Evolutionary conservation across 2,797 vertebrate genomes (phyloP), one percentile per base, ranked within the genome.

Genomic region (Lepilemur ruficaudatus): DNA sequence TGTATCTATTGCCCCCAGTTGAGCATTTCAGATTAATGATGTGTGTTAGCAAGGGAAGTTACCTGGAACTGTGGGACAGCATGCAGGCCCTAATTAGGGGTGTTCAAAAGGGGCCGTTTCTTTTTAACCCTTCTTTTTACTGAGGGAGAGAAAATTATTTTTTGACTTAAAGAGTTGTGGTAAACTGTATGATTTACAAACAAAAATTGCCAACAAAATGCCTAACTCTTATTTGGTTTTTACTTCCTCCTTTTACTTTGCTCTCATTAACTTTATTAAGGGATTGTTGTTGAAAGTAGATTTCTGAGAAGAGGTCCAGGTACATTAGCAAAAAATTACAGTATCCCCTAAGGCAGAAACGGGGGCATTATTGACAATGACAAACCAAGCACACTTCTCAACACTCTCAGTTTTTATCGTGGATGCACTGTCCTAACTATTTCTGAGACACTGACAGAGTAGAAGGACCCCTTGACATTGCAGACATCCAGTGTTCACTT

Each of bases 201-300:
- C 2, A 57, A n/a, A 59, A 61, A 57, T 30, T 93, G 52, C 23
- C 82, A 82, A 43, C n/a, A 18, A 93, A 94, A 48, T 52, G 43
- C 50, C 52, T 20, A 63, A 55, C 32, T 78, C 43, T 52, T 92
- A 22, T 61, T 86, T 94, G 78, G n/a, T 52, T 93, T 93, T 85
- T n/a, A 5, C 90, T 86, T 55, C 35, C 73, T 59, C 43, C 28
- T 75, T 69, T 76, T 30, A 28, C 17, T 93, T 94, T 93, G 38
- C 84, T 94, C 91, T 89, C 30, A 55, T 87, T 67, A 69, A 86
- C 28, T 93, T 70, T 70, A n/a, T 78, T 87, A 93, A 94, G 84
- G 76, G 75, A 85, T 43, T 48, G 4, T 88, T 85, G 35, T 25
- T 82, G 46, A 91, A 93, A 84, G 63, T 14, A 78, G 41, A 86